Percentiles rank a stretch among this genome's conserved stretches.
Evolutionary conservation across 2,888 invertebrate species (phyloP).

Genomic region (Formica aserva): DNA sequence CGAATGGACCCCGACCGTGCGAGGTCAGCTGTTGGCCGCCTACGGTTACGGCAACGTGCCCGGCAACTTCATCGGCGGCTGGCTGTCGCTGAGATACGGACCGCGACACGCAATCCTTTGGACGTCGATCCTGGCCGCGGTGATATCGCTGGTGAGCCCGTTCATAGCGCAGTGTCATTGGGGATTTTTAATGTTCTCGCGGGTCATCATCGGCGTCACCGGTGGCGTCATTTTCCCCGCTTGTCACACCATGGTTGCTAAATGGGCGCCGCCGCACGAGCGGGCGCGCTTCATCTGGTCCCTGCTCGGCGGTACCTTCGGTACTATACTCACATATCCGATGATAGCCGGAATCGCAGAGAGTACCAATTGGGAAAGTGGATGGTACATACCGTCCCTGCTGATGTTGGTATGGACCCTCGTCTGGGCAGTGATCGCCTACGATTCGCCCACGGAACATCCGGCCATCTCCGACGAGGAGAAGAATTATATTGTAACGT

Average conservation of each 20-base stretch:
- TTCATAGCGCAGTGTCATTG: conserved; percentile 79
- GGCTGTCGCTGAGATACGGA: conserved; percentile 78
- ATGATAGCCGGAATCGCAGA: conserved; percentile 89
- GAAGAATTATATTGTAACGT: conserved; percentile 87
- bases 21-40: conserved; percentile 80
- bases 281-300: conserved; percentile 91
- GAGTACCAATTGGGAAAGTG: conserved; percentile 89
- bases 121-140: conserved; percentile 77
- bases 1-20: conserved; percentile 73
- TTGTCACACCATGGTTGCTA: conserved; percentile 89
- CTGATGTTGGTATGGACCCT: conserved; percentile 87
- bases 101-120: conserved; percentile 78
- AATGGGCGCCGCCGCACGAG: conserved; percentile 92
- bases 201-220: conserved; percentile 79
- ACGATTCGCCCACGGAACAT: conserved; percentile 89
- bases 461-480: conserved; percentile 89
- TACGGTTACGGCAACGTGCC: conserved; percentile 81
- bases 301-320: conserved; percentile 91
- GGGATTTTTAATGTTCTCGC: conserved; percentile 69
- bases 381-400: conserved; percentile 89
- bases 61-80: conserved; percentile 81
- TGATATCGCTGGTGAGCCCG: conserved; percentile 76
- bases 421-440: conserved; percentile 89
- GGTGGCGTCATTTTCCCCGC: conserved; percentile 89
- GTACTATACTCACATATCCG: conserved; percentile 91